phyloP scores from a whole-genome alignment of 2,797 vertebrate species.

The Limnodromus scolopaceus region DNA sequence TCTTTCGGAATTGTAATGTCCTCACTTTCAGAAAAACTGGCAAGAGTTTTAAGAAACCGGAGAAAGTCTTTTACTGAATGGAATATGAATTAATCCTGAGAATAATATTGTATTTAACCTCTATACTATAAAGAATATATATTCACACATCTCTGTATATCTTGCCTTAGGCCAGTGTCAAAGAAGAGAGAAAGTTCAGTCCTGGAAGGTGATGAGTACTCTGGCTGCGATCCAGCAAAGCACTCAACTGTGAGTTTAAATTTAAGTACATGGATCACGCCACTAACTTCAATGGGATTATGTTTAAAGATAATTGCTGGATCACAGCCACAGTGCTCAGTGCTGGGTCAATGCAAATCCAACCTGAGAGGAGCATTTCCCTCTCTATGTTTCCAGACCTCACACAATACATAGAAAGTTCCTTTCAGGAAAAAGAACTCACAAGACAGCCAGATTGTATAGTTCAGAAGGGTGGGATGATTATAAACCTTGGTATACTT shows the following conservation, averaged over 20 bases:
- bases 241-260: conserved; percentile 11
- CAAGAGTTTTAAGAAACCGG: not conserved
- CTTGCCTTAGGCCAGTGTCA: conserved; percentile 13
- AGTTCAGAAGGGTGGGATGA: not conserved
- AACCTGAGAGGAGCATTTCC: not conserved
- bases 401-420: not conserved
- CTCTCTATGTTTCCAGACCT: not conserved
- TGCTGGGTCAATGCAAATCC: not conserved
- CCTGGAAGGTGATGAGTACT: not conserved
- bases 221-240: conserved; percentile 40
- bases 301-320: conserved; percentile 40
- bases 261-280: not conserved
- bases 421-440: not conserved
- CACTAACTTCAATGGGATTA: conserved; percentile 33
- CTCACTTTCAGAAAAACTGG: not conserved
- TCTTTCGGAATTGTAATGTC: conserved; percentile 8
- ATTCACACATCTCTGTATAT: not conserved
- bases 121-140: not conserved
- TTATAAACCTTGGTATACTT: not conserved
- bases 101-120: conserved; percentile 13
- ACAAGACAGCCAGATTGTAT: not conserved
- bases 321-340: conserved; percentile 16
- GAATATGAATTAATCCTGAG: conserved; percentile 17
- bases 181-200: not conserved
- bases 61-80: not conserved